Base-by-base conservation (phyloP, 2,888 invertebrate species). In the Ophion costatus region DNA sequence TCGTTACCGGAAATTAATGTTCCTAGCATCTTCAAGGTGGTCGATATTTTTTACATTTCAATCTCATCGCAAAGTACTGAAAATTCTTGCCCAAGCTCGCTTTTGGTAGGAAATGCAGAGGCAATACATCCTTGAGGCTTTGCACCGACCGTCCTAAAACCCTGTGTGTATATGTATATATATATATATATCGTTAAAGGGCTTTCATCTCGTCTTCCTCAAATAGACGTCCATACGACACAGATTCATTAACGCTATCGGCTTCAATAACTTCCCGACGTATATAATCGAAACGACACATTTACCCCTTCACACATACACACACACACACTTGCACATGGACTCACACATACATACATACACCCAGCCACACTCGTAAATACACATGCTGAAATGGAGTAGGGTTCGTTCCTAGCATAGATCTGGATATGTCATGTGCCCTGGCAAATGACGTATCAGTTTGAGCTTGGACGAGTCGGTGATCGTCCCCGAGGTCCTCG, bases 391-490 rank as follows among this genome's bases (percentile, higher is more conserved):
- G 38, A 56, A n/a, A 29, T 42, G 14, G 51, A 59, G 14, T 1
- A 29, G 57, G 10, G 6, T 11, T 38, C 14, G 61, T 84, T 73
- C 75, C 78, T 82, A 82, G 66, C 70, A 71, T 51, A 75, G 22
- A 57, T 33, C 38, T 14, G 70, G 51, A n/a, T 61, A 69, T 51
- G 59, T 66, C 78, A 77, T 38, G 64, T 17, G 51, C 17, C 45
- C 20, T 29, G 17, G 42, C 42, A 17, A 59, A 64, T 79, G 75
- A 45, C 51, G 75, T 61, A 79, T 82, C 59, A 82, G 71, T 82
- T 81, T 84, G 75, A 84, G 74, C 78, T 84, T 79, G 45, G 78
- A 81, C 78, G 71, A 74, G n/a, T 59, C 38, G 51, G 33, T 56
- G 66, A 24, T 73, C 56, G 70, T 66, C 63, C 33, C 69, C 45